phyloP scores from a whole-genome alignment of 2,797 vertebrate species.

The Arrhamphus sclerolepis region DNA sequence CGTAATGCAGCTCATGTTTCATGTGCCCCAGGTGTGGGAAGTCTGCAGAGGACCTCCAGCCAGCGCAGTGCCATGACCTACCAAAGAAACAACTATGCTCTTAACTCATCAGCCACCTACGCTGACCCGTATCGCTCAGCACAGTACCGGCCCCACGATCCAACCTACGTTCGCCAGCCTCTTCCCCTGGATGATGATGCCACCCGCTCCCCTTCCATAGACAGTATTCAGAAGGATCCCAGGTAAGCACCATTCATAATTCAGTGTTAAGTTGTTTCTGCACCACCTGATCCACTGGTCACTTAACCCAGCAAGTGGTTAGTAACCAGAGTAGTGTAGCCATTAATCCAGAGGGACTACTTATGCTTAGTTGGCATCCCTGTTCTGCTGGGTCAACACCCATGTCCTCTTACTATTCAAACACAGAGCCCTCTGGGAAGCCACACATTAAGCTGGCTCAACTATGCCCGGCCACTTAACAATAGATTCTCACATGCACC shows the following conservation, averaged over 20 bases:
- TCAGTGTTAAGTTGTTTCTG: too few relatives aligned
- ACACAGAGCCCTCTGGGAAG: conserved; percentile 53
- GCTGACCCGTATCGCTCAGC: conserved; percentile 87
- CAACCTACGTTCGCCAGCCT: conserved; percentile 80
- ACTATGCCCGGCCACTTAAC: conserved; percentile 53
- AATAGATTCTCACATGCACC: conserved; percentile 57
- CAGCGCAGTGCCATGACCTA: conserved; percentile 93
- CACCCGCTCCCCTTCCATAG: conserved; percentile 93
- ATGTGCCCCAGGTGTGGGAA: conserved; percentile 85
- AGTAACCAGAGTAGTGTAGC: conserved; percentile 6
- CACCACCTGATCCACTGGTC: conserved; percentile 7
- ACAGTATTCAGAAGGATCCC: conserved; percentile 98
- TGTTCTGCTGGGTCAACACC: conserved; percentile 71
- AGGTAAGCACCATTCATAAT: conserved; percentile 79
- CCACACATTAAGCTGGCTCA: conserved; percentile 53
- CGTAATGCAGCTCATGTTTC: conserved; percentile 27
- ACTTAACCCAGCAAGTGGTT: conserved; percentile 21
- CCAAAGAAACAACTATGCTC: conserved; percentile 93
- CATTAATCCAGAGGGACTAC: conserved; percentile 41
- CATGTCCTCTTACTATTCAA: conserved; percentile 67
- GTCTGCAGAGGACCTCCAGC: conserved; percentile 92
- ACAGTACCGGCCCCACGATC: conserved; percentile 86
- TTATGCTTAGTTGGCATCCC: conserved; percentile 56
- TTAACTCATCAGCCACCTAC: conserved; percentile 87
- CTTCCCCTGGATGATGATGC: conserved; percentile 85